Conservation (phyloP, 2,888 invertebrate species). For the Chalcosyrphus nemorum region DNA sequence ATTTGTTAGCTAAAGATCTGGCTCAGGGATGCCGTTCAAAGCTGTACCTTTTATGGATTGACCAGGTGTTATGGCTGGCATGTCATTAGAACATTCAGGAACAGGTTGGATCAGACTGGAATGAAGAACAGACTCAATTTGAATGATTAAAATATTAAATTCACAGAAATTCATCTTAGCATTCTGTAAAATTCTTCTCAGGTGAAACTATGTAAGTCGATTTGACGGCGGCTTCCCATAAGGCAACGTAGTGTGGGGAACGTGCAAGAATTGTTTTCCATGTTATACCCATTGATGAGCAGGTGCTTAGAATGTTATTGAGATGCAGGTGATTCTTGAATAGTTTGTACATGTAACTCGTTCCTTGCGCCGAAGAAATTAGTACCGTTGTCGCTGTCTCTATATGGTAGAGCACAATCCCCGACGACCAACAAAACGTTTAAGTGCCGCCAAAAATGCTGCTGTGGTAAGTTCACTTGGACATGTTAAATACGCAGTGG, state of each 20-base stretch:
- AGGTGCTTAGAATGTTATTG: too few species aligned
- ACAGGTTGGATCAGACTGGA: conserved; percentile 61
- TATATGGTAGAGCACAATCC: too few species aligned
- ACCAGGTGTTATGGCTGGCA: conserved; percentile 54
- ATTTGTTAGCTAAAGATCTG: conserved; percentile 34
- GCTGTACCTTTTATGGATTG: conserved; percentile 61
- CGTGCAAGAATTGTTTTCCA: conserved; percentile 65
- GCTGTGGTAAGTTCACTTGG: too few species aligned
- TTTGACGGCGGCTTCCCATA: conserved; percentile 48
- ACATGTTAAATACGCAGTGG: conserved; percentile 36
- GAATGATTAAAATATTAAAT: conserved; percentile 40
- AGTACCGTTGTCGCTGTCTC: too few species aligned
- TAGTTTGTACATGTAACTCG: too few species aligned
- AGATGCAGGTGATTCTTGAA: too few species aligned
- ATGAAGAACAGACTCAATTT: conserved; percentile 55
- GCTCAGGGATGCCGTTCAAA: conserved; percentile 45
- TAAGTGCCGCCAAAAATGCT: too few species aligned
- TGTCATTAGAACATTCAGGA: conserved; percentile 39
- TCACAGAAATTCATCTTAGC: conserved; percentile 37
- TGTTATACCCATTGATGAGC: conserved; percentile 31
- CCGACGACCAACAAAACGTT: too few species aligned
- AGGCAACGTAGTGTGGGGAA: conserved; percentile 63
- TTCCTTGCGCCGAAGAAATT: too few species aligned
- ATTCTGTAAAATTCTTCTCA: conserved; percentile 20
- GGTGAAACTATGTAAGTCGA: conserved; percentile 25